A percentile compares a stretch with the other conserved stretches of the same genome.
Evolutionary conservation across 2,888 invertebrate genomes (phyloP).

Genomic region (Blastobasis adustella): DNA sequence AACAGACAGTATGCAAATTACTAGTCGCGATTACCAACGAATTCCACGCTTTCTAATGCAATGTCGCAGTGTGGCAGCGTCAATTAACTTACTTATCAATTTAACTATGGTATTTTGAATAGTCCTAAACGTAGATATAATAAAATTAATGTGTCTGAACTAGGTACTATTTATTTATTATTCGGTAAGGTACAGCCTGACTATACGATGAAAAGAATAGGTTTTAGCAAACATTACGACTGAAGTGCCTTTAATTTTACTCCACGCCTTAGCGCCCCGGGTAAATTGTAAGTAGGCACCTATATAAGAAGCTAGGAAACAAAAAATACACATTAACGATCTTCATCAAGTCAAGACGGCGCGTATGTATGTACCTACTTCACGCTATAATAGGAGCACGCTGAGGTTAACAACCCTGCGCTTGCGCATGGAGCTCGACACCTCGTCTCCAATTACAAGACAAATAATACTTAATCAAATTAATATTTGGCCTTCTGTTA

Average conservation of each 20-base stretch:
- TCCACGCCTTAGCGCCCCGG: constrained; percentile 1
- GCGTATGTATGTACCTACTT: not conserved
- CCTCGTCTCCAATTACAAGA: constrained; percentile 4
- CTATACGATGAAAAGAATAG: too few species aligned
- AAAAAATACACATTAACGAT: constrained; percentile 3
- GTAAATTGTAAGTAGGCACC: not conserved
- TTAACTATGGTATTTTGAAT: not conserved
- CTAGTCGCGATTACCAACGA: too few species aligned
- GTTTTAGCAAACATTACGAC: not conserved
- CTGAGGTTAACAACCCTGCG: constrained; percentile 6
- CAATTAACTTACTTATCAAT: not conserved
- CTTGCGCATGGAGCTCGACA: constrained; percentile 4
- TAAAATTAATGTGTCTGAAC: too few species aligned
- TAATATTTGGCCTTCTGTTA: too few species aligned
- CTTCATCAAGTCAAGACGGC: not conserved
- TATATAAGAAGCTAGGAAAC: not conserved
- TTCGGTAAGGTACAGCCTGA: too few species aligned
- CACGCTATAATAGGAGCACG: not conserved
- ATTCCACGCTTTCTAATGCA: constrained; percentile 15
- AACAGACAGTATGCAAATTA: too few species aligned
- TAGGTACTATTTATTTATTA: too few species aligned
- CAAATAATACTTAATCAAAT: not conserved
- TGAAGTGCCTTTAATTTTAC: not conserved
- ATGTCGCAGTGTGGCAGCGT: too few species aligned
- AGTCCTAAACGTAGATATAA: too few species aligned